These are phyloP conservation scores for Meandrina meandrites DNA, from an alignment of 92 coral and sea anemone genomes.

Conservation along the genomic window DNA sequence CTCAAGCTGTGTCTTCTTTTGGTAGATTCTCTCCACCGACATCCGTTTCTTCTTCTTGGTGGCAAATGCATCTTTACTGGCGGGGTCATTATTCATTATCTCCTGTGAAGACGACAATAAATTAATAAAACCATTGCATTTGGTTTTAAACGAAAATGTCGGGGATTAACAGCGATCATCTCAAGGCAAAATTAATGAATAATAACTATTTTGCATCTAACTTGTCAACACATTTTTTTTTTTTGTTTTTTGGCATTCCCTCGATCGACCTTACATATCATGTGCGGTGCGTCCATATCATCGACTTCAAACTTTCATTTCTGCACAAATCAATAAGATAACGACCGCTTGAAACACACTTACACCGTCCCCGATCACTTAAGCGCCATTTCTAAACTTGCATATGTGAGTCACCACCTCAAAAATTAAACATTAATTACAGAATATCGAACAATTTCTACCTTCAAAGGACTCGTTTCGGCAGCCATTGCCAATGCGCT, in stretches of 20 bases:
- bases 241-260: no score
- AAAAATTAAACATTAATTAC: neutral
- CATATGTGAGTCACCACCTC: neutral
- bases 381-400: no score
- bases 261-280: no score
- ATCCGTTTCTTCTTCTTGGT: conserved; percentile 88
- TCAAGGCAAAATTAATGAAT: no score
- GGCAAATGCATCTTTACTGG: conserved; percentile 31
- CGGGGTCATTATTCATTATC: conserved; percentile 33
- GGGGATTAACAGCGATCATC: neutral
- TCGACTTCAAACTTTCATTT: no score
- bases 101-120: neutral
- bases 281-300: no score
- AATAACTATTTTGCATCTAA: no score
- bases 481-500: conserved; percentile 13
- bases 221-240: no score
- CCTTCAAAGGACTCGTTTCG: conserved; percentile 21
- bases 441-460: neutral
- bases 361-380: neutral
- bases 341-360: neutral
- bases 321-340: no score
- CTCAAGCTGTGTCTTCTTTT: conserved; percentile 96
- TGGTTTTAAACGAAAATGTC: neutral
- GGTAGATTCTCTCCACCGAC: conserved; percentile 96
- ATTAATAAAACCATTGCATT: no score